Evolutionary conservation across 2,797 vertebrate genomes (phyloP).

Genomic region (Meda fulgida): DNA sequence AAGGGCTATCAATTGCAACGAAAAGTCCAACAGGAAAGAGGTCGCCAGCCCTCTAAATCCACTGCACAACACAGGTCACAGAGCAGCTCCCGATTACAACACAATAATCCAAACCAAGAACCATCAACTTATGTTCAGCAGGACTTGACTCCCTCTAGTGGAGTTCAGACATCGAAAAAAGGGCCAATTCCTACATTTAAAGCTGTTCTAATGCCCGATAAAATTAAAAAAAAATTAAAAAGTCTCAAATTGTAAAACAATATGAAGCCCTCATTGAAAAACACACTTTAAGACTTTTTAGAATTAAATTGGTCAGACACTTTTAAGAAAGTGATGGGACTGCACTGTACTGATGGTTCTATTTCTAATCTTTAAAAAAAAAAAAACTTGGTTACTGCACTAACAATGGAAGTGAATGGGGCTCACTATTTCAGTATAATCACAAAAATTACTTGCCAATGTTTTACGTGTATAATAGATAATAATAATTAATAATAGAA

Average conservation of each 20-base stretch:
- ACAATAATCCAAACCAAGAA: accelerated
- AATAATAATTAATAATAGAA: neutral
- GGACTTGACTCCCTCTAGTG: neutral
- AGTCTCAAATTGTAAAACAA: accelerated
- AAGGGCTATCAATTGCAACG: neutral
- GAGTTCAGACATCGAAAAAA: neutral
- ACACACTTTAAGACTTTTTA: neutral
- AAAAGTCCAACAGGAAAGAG: neutral
- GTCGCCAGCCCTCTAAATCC: accelerated
- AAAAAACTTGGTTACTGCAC: neutral
- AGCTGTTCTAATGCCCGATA: accelerated
- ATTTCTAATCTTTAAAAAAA: neutral
- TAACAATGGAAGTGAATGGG: no score
- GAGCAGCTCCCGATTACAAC: conserved; percentile 8
- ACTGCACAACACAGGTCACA: accelerated
- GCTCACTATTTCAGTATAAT: no score
- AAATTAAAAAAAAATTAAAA: neutral
- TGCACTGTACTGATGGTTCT: neutral
- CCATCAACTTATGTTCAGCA: accelerated
- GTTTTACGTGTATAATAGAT: neutral
- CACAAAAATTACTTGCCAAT: neutral
- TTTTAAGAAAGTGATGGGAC: neutral
- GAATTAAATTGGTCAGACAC: neutral
- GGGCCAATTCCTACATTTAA: accelerated
- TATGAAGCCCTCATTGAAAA: neutral